Evolutionary conservation across 2,113 vertebrate genomes (phyloP).

Genomic region (Cebidichthys violaceus): DNA sequence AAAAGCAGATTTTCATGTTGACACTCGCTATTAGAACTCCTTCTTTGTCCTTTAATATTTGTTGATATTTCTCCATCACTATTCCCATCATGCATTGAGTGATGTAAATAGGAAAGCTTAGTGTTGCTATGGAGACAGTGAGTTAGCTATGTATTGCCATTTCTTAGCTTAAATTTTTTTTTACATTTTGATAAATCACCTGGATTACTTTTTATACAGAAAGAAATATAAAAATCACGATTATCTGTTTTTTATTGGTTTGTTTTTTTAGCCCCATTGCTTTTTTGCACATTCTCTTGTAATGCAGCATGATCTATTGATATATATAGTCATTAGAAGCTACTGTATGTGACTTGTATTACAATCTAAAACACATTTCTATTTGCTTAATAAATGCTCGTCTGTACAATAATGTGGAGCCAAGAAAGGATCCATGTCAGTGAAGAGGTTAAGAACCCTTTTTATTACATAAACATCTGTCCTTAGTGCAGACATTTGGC

Average conservation of each 20-base stretch:
- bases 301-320: not conserved
- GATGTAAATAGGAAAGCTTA: not conserved
- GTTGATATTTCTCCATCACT: not conserved
- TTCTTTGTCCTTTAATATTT: not conserved
- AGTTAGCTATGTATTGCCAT: not conserved
- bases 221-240: not conserved
- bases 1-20: not conserved
- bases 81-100: not conserved
- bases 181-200: not conserved
- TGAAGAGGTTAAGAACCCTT: constrained; percentile 7
- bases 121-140: not conserved
- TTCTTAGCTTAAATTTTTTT: not conserved
- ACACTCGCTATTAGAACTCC: not conserved
- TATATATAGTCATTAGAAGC: not conserved
- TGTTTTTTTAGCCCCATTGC: not conserved
- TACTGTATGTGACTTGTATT: not conserved
- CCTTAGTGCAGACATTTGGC: constrained; percentile 37
- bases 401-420: not conserved
- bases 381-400: constrained; percentile 9
- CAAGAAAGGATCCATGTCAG: constrained; percentile 6
- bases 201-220: not conserved
- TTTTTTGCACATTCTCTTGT: too few relatives aligned
- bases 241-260: not conserved
- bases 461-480: constrained; percentile 31
- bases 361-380: not conserved